Conservation (phyloP, 2,888 invertebrate species). For the Caenorhabditis sp. region DNA sequence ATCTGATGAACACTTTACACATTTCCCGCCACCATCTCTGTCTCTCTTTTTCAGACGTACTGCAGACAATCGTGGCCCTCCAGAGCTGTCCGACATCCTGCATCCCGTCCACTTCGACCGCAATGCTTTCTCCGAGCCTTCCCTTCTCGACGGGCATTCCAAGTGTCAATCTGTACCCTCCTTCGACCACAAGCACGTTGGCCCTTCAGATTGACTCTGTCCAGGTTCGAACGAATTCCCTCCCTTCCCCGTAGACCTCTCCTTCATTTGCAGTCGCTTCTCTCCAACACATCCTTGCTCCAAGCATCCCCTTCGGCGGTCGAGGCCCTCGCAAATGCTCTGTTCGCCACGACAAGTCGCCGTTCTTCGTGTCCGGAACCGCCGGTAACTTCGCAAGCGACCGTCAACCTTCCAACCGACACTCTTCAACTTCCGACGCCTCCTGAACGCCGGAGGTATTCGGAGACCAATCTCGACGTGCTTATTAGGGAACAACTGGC, state of each 20-base stretch:
- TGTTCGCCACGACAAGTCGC: conserved; percentile 35
- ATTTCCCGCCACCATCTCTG: neutral
- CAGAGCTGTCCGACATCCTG: conserved; percentile 32
- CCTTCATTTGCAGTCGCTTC: conserved; percentile 18
- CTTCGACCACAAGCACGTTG: neutral
- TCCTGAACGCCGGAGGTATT: conserved; percentile 31
- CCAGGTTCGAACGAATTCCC: neutral
- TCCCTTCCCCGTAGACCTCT: neutral
- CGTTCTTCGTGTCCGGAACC: conserved; percentile 46
- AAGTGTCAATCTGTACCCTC: conserved; percentile 31
- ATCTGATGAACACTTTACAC: neutral
- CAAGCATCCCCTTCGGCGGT: conserved; percentile 14
- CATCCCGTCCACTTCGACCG: conserved; percentile 23
- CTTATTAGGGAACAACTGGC: conserved; percentile 24
- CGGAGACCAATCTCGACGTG: conserved; percentile 32
- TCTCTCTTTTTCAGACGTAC: conserved; percentile 22
- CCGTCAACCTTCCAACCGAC: conserved; percentile 17
- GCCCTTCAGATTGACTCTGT: conserved; percentile 2
- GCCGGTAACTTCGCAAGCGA: conserved; percentile 28
- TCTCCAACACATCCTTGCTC: conserved; percentile 32
- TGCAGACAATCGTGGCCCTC: conserved; percentile 31
- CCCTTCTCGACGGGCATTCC: conserved; percentile 28
- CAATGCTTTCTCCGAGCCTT: conserved; percentile 16
- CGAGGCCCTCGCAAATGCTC: conserved; percentile 29
- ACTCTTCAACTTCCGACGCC: conserved; percentile 15